Conservation (phyloP, 1,140 invertebrate genomes). For the Polyergus mexicanus region DNA sequence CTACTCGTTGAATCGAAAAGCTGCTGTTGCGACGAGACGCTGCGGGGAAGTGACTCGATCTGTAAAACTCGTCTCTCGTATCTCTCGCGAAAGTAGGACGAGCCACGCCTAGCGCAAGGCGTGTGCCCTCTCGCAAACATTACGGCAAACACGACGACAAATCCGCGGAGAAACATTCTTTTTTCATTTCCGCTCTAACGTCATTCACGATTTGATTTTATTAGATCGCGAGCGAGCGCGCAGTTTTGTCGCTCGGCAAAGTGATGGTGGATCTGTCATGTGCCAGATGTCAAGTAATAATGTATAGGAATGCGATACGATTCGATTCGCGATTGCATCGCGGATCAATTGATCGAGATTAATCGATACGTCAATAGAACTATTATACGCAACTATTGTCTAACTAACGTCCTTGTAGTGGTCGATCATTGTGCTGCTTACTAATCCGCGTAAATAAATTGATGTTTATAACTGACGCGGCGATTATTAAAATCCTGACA, state of each 20-base stretch:
- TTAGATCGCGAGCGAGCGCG: conserved; percentile 27
- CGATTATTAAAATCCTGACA: neutral
- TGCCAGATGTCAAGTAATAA: conserved; percentile 40
- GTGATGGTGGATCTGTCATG: conserved; percentile 39
- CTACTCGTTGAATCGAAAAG: conserved; percentile 62
- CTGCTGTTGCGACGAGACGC: conserved; percentile 38
- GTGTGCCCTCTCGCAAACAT: conserved; percentile 46
- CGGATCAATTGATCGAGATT: conserved; percentile 6
- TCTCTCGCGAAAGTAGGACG: conserved; percentile 69
- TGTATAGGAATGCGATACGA: conserved; percentile 7
- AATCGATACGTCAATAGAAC: conserved; percentile 43
- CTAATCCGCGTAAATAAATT: conserved; percentile 25
- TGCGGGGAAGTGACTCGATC: conserved; percentile 67
- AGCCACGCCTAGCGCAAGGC: conserved; percentile 68
- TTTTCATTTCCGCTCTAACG: neutral
- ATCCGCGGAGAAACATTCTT: conserved; percentile 25
- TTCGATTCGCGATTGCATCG: no score
- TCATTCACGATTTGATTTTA: conserved; percentile 46
- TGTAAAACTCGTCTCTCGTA: conserved; percentile 59
- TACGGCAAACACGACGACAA: conserved; percentile 24
- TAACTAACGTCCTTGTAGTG: neutral
- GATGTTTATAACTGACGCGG: neutral
- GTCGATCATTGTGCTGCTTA: neutral
- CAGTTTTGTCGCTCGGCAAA: conserved; percentile 21
- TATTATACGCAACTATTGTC: conserved; percentile 32